Evolutionary conservation across 2,888 invertebrate species (phyloP), one percentile per base, ranked within the genome.

Genomic region (Pachymerium ferrugineum): DNA sequence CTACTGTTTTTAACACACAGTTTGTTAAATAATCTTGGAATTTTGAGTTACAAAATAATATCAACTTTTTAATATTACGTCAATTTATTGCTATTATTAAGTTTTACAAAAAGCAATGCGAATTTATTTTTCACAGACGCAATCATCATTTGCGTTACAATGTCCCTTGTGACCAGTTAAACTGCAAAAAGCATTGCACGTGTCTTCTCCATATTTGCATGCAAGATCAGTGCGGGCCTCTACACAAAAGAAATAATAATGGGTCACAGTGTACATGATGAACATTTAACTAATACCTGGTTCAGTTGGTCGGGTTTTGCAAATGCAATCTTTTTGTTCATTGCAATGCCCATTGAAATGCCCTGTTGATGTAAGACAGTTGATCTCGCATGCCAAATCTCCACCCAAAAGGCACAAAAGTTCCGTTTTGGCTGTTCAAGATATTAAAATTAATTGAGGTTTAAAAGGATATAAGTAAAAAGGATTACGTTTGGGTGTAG

Each of bases 331-430:
- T 0, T 31, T 69, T 1, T 1, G 1, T n/a, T 69, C 69, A 16
- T 29, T 33, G n/a, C 69, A 69, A 14, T 69, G 69, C n/a, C 69
- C 69, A 10, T 12, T 10, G 30, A 69, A 69, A 33, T 69, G 69
- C n/a, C 31, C 31, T 1, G 10, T 16, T 3, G 10, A 3, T 10
- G 31, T 33, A 0, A 69, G n/a, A 19, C 69, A 69, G n/a, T 69
- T 69, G n/a, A 69, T 69, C n/a, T 69, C 31, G 5, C 69, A 69
- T 12, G 69, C 69, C 33, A 69, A 69, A n/a, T 69, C 22, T 3
- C 69, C 69, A 19, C 69, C 69, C 69, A 69, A 69, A 69, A 69
- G 12, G 12, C 69, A 69, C 3, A 69, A 2, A 4, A 69, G 31
- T 19, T 69, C 69, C 28, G 31, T 14, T 19, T 33, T 30, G 28